Base-by-base conservation (phyloP, 2,113 vertebrate genomes). In the Eudyptes chrysolophus region DNA sequence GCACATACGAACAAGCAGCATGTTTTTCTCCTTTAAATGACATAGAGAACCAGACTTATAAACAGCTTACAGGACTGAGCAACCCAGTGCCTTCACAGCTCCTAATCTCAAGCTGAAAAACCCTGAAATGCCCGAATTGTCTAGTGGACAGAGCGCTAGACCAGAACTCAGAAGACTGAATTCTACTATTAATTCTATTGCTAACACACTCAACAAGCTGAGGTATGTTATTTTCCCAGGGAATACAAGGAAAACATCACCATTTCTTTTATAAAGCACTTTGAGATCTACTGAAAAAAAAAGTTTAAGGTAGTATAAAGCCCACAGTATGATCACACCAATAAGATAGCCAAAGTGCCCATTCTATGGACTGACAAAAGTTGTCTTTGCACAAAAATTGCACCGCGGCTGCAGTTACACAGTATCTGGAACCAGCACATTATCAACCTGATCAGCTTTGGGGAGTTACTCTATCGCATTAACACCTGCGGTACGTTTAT, bases 231-330 rank as follows among this genome's bases (percentile, higher is more conserved):
- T 80, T 74, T 86, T 90, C 78, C 62, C 34, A 40, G 9, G 46
- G 30, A 91, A 84, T 0, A 48, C 1, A 5, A 77, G 38, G 51
- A 81, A 87, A 66, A 58, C 12, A 24, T n/a, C 62, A 89, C 61
- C n/a, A 16, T 62, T 76, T 94, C 95, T 95, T 97, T 97, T 94
- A 95, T 96, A 97, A 97, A 97, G 95, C 95, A 96, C 96, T 97
- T 97, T 95, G 96, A 97, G 96, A 97, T 94, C 87, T 85, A 42
- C 84, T 61, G 77, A 69, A 38, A 21, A 65, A n/a, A 44, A 15
- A 55, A 9, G 74, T 11, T 72, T 26, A 89, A 89, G 87, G 66
- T 3, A 15, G 51, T 27, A 8, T 46, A 62, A 90, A 90, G 92
- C 65, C 54, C 40, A 12, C 19, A 27, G 89, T 27, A 22, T 1